Conservation (phyloP, 2,888 invertebrate species). For the Tenthredo mesomela region DNA sequence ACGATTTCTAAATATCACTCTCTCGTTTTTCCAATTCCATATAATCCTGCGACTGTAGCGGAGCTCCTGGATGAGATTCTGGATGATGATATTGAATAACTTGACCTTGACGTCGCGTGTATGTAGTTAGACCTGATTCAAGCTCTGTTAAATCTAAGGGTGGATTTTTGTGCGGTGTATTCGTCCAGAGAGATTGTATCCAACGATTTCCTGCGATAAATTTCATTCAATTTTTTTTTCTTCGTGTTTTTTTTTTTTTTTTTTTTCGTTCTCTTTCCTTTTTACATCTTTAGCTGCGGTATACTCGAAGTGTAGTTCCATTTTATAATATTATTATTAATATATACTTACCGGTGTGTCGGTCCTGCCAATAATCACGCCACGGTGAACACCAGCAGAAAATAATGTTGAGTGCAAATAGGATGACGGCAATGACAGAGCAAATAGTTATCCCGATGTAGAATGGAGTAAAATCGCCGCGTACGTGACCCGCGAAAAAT, state of each 20-base stretch:
- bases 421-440: constrained; percentile 84
- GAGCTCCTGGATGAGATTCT: constrained; percentile 67
- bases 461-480: constrained; percentile 91
- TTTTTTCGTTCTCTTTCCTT: neutral
- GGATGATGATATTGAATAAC: constrained; percentile 69
- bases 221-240: constrained; percentile 19
- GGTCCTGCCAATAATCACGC: constrained; percentile 90
- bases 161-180: constrained; percentile 90
- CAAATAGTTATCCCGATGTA: constrained; percentile 91
- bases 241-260: neutral
- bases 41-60: constrained; percentile 76
- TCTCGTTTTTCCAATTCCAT: constrained; percentile 88
- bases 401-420: constrained; percentile 88
- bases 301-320: constrained; percentile 7
- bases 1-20: constrained; percentile 85
- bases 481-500: constrained; percentile 81
- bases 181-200: constrained; percentile 91
- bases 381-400: constrained; percentile 91
- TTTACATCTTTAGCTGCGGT: neutral
- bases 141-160: constrained; percentile 90
- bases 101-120: constrained; percentile 67
- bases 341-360: constrained; percentile 85
- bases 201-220: constrained; percentile 87
- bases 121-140: constrained; percentile 79
- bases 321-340: neutral